Evolutionary conservation across 2,797 vertebrate genomes (phyloP).

Genomic region (Channallabes apus): DNA sequence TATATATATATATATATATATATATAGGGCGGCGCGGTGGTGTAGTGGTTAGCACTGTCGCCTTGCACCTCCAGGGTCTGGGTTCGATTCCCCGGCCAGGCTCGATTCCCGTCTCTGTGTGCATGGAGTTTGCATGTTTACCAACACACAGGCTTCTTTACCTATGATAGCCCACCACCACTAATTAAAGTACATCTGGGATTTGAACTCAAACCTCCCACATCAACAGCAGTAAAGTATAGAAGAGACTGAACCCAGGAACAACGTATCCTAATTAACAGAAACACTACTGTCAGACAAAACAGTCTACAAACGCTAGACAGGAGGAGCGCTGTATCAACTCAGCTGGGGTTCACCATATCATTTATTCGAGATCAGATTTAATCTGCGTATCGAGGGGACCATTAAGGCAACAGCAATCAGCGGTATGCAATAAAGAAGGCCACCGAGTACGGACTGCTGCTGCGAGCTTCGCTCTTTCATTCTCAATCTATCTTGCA

Average conservation of each 20-base stretch:
- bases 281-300: conserved; percentile 2
- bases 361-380: conserved; percentile 19
- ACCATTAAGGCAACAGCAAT: conserved; percentile 17
- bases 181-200: background rate
- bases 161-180: background rate
- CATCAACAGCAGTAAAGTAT: background rate
- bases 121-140: too few species aligned
- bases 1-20: too few species aligned
- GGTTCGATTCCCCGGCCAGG: too few species aligned
- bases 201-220: conserved; percentile 8
- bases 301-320: background rate
- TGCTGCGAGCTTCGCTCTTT: background rate
- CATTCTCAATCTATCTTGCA: conserved; percentile 1
- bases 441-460: background rate
- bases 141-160: background rate
- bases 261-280: conserved; percentile 11
- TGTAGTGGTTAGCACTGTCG: too few species aligned
- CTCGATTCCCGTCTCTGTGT: too few species aligned
- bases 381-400: conserved; percentile 19
- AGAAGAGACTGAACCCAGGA: background rate
- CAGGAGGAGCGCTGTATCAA: background rate
- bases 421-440: conserved; percentile 13
- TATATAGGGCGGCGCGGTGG: too few species aligned
- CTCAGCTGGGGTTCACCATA: conserved; percentile 2
- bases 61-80: too few species aligned